Evolutionary conservation across 2,797 vertebrate genomes (phyloP).

Genomic region (Lacerta bilineata): DNA sequence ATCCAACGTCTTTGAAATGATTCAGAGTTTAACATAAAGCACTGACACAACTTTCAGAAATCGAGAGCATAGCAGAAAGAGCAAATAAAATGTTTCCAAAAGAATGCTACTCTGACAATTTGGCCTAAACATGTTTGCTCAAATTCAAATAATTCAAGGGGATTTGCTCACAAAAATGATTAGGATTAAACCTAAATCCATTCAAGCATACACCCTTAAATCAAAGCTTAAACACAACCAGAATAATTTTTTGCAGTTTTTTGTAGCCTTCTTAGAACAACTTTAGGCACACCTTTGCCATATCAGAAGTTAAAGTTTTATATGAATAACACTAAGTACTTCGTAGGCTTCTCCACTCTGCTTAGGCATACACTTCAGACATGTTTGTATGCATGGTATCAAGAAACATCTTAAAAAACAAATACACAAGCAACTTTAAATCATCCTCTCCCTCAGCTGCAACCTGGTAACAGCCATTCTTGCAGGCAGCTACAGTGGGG

Average conservation of each 20-base stretch:
- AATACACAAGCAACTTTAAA: neutral
- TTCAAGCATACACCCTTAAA: neutral
- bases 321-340: too few relatives aligned
- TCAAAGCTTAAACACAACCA: neutral
- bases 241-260: neutral
- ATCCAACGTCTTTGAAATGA: neutral
- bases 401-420: neutral
- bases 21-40: neutral
- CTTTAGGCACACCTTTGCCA: neutral
- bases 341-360: neutral
- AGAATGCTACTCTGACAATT: neutral
- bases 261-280: neutral
- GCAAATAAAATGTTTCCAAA: neutral
- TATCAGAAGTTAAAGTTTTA: neutral
- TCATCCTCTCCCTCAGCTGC: too few relatives aligned
- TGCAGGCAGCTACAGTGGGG: too few relatives aligned
- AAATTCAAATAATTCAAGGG: conserved; percentile 18
- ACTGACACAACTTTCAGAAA: neutral
- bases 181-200: neutral
- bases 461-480: too few relatives aligned
- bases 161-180: neutral
- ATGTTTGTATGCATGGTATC: neutral
- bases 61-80: neutral
- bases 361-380: neutral
- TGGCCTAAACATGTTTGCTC: neutral